Conservation (phyloP, 2,113 vertebrate genomes). For the Pedionomus torquatus region DNA sequence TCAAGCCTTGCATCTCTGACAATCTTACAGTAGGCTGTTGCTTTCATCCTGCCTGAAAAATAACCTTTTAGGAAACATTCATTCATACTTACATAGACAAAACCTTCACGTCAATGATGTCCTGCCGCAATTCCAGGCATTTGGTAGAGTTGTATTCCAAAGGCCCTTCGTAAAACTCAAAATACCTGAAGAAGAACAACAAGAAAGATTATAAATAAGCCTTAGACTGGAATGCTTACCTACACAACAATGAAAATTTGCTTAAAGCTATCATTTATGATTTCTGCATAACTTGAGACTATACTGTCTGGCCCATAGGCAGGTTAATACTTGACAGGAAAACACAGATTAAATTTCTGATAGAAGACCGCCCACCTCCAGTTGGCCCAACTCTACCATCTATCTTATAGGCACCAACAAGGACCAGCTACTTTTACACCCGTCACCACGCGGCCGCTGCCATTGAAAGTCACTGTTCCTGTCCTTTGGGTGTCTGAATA, state of each 20-base stretch:
- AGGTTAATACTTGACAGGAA: background rate
- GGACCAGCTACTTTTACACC: background rate
- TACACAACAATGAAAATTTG: background rate
- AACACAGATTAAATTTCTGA: background rate
- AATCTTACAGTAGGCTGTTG: background rate
- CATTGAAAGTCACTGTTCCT: background rate
- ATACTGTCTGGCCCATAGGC: background rate
- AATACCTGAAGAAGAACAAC: constrained; percentile 82
- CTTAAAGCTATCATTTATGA: background rate
- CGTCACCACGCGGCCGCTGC: background rate
- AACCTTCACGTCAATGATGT: constrained; percentile 94
- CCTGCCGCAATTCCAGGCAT: constrained; percentile 92
- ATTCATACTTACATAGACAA: constrained; percentile 92
- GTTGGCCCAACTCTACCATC: background rate
- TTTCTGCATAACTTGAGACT: background rate
- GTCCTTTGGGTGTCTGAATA: background rate
- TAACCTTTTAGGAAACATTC: background rate
- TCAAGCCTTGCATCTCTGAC: background rate
- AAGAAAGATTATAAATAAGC: background rate
- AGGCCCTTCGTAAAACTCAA: constrained; percentile 90
- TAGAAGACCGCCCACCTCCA: background rate
- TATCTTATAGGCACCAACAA: background rate
- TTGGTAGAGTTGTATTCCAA: constrained; percentile 93
- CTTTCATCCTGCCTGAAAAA: background rate
- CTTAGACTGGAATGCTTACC: background rate